These are phyloP conservation scores for Drosophila takahashii DNA, from an alignment of 1,140 invertebrate genomes.

Conservation along the genomic window DNA sequence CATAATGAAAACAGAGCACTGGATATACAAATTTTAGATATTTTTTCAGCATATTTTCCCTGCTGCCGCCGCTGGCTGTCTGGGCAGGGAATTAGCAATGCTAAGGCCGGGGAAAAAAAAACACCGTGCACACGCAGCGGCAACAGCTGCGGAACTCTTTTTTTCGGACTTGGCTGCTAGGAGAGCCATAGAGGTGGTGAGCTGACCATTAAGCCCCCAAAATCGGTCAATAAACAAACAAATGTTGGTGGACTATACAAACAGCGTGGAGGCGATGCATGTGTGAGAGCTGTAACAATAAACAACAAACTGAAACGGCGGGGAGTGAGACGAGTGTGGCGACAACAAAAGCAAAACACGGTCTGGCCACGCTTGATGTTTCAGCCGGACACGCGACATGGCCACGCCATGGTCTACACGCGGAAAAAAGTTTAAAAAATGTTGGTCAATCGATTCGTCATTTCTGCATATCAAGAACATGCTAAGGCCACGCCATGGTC, in stretches of 20 bases:
- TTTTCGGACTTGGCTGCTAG: constrained; percentile 1
- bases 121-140: constrained; percentile 6
- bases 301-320: constrained; percentile 61
- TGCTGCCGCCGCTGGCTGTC: constrained; percentile 8
- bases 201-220: constrained; percentile 70
- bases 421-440: not conserved
- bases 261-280: constrained; percentile 49
- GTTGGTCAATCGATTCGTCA: not conserved
- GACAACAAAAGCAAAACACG: constrained; percentile 51
- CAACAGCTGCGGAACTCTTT: constrained; percentile 34
- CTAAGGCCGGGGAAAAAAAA: constrained; percentile 27
- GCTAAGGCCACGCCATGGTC: too few species aligned
- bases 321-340: constrained; percentile 12
- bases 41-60: constrained; percentile 39
- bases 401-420: constrained; percentile 30
- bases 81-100: constrained; percentile 45
- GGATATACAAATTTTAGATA: constrained; percentile 30
- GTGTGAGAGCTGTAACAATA: constrained; percentile 72
- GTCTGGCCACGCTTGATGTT: constrained; percentile 56
- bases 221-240: constrained; percentile 84
- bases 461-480: too few species aligned
- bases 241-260: constrained; percentile 74
- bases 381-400: constrained; percentile 51
- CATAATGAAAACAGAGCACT: constrained; percentile 23
- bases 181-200: constrained; percentile 33